Base-by-base conservation (phyloP, 1,140 invertebrate genomes). In the Heliothis subflexa region DNA sequence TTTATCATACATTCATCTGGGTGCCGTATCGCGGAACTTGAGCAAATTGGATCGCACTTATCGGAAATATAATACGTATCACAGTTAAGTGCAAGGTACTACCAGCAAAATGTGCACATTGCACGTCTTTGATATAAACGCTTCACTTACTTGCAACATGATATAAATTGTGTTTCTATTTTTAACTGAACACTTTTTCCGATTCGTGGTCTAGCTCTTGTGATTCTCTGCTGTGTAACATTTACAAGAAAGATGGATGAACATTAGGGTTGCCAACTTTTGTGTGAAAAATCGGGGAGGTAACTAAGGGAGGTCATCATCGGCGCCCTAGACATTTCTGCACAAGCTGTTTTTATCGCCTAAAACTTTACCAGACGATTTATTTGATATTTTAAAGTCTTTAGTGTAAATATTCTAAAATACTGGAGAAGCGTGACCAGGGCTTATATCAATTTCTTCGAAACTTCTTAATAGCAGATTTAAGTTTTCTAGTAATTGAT, bases 21-120 rank as follows among this genome's bases (percentile, higher is more conserved):
- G 81, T 85, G 81, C 85, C 83, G 80, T 85, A 88, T 83, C 83
- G 71, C 57, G 64, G 57, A 83, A 83, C 74, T 84, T 82, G 82
- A 80, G 68, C 79, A 88, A 87, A 88, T 89, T 89, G 85, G 82
- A 85, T 86, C 81, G 80, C 79, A 85, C 72, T 87, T 84, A 85
- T 80, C 70, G 82, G 66, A 79, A 84, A 88, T 80, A 81, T 71
- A 83, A 81, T 83, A 85, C 68, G 68, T 78, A 77, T 76, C 72
- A 68, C 50, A 79, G 57, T 54, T 68, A 72, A 83, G 74, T 79
- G 81, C 73, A 81, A 80, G 55, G 40, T 52, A 50, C 54, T 21
- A 21, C 25, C 71, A 59, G 40, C 66, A 10, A 18, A 45, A 47
- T 57, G 50, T 28, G 25, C 68, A 55, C 25, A n/a, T n/a, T 71